Evolutionary conservation across 2,888 invertebrate genomes (phyloP), one percentile per base, ranked within the genome.

Genomic region (Cheilosia variabilis): DNA sequence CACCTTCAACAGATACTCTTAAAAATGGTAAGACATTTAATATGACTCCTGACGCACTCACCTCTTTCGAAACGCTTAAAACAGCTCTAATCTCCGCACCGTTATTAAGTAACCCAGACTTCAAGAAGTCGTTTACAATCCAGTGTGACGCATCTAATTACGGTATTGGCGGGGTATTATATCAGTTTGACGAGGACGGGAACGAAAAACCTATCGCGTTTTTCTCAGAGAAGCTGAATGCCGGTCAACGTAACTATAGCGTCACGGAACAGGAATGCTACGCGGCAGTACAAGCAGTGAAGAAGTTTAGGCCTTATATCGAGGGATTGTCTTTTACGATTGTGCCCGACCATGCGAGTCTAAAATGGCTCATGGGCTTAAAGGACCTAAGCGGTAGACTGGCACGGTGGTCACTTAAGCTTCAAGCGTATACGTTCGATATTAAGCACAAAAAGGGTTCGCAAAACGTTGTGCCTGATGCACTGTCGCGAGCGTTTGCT

Each of bases 351-450:
- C 19, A 47, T 17, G 47, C 47, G 3, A 19, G 47, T 47, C 47
- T 47, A 3, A 47, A 47, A 19, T 47, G 47, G 47, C 47, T 47
- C 9, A 17, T 47, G 47, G 19, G 19, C 17, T 9, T 47, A 47
- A 47, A 47, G 7, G 47, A 47, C 19, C 10, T 47, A 19, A 50
- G 50, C 19, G 17, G 50, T 22, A 50, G 50, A 22, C 17, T 50
- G 4, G 50, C 50, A 19, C 19, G 50, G 9, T 50, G 45, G 45
- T 45, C 17, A 45, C 45, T 45, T 17, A 45, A 50, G 13, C 50
- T 50, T 19, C 50, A 50, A 50, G 50, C 13, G 22, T 50, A 17
- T 22, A 50, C 50, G 3, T 50, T 50, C 50, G 50, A 50, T 19
- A 50, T 50, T 1, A 50, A 9, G 9, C 50, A 50, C 17, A 50